These are phyloP conservation scores for Amblyjoppa fuscipennis DNA, from an alignment of 2,888 invertebrate species.

Conservation along the genomic window DNA sequence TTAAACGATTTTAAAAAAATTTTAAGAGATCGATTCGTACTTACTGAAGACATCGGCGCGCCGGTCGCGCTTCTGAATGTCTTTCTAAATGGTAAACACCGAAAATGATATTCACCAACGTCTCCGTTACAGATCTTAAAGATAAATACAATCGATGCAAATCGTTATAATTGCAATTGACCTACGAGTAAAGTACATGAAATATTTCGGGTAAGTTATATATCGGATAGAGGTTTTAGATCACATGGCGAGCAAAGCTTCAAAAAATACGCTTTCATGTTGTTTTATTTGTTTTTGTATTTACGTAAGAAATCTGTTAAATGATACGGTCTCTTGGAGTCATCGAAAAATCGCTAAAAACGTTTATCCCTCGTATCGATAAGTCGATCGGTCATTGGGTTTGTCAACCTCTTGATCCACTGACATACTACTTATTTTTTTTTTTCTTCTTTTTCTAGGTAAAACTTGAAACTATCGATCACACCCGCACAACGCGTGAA, in stretches of 20 bases:
- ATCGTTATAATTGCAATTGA: neutral
- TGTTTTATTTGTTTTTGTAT: neutral
- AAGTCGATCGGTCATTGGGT: slow-evolving; percentile 48
- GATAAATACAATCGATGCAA: neutral
- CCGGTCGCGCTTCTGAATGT: no score
- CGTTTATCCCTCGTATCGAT: slow-evolving; percentile 43
- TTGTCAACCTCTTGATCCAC: slow-evolving; percentile 60
- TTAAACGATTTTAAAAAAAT: neutral
- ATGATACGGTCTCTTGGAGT: neutral
- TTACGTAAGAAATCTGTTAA: neutral
- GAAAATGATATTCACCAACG: no score
- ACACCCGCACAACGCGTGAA: slow-evolving; percentile 11
- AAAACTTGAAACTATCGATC: slow-evolving; percentile 61
- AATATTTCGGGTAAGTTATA: no score
- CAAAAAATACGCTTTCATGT: neutral
- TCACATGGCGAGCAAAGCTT: neutral
- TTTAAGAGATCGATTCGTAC: neutral
- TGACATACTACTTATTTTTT: slow-evolving; percentile 53
- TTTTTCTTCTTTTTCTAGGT: slow-evolving; percentile 17
- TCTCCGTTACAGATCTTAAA: neutral
- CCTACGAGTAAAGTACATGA: no score
- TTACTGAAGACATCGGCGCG: no score
- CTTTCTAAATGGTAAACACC: no score
- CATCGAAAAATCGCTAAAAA: slow-evolving; percentile 23
- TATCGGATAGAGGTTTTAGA: neutral